A percentile compares a stretch with the other conserved stretches of the same genome.
Conservation (phyloP, 1,140 invertebrate genomes). For the Eulimnadia texana region DNA sequence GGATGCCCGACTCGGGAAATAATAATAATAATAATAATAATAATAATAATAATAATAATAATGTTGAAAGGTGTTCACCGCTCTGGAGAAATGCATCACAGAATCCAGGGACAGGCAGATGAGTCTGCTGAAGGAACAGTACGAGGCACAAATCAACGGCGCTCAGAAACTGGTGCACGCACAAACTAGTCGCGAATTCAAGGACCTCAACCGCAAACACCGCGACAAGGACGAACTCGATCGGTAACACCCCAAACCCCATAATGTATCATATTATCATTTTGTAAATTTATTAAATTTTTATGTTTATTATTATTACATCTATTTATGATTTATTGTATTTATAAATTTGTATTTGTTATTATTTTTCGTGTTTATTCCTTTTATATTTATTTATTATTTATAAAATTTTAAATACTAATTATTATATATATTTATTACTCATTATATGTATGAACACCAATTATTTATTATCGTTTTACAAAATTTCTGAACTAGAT, state of each 20-base stretch:
- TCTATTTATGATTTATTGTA: not conserved
- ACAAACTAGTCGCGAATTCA: constrained; percentile 69
- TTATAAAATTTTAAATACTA: not conserved
- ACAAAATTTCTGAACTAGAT: not conserved
- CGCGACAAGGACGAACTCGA: constrained; percentile 80
- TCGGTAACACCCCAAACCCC: constrained; percentile 34
- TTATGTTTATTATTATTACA: not conserved
- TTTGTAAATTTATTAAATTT: too few relatives aligned
- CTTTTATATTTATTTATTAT: too few relatives aligned
- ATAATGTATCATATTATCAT: too few relatives aligned
- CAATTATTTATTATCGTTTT: not conserved
- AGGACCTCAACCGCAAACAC: constrained; percentile 58
- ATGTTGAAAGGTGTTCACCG: constrained; percentile 32
- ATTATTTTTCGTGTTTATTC: too few relatives aligned
- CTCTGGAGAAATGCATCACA: constrained; percentile 62
- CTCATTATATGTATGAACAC: not conserved
- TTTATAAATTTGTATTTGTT: too few relatives aligned
- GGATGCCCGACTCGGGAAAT: too few relatives aligned
- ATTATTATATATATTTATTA: not conserved
- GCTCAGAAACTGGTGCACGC: constrained; percentile 69
- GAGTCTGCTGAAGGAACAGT: constrained; percentile 47
- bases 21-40: too few relatives aligned
- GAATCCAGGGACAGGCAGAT: constrained; percentile 60
- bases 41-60: too few relatives aligned
- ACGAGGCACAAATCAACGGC: constrained; percentile 63